Evolutionary conservation across 2,888 invertebrate species (phyloP).

Genomic region (Petrophora chlorosata): DNA sequence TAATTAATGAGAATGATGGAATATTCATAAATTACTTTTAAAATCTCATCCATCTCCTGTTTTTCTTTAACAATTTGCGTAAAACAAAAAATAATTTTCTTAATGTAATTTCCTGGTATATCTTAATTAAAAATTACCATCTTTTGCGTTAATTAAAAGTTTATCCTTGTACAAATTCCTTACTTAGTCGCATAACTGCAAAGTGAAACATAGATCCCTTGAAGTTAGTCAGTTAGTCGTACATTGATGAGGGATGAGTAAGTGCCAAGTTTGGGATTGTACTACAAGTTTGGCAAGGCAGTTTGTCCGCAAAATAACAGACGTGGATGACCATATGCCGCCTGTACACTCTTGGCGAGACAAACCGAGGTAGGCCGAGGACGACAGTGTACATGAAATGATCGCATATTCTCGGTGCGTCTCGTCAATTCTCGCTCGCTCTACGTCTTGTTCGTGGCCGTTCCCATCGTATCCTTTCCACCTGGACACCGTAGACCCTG

Average conservation of each 20-base stretch:
- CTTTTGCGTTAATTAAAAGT: constrained; percentile 15
- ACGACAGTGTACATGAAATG: too few species aligned
- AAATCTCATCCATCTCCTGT: constrained; percentile 5
- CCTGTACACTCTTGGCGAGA: too few species aligned
- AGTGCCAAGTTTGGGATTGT: constrained; percentile 16
- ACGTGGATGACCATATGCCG: too few species aligned
- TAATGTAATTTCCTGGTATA: constrained; percentile 15
- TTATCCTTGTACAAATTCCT: constrained; percentile 10
- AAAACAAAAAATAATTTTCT: constrained; percentile 10
- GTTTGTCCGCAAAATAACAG: background rate
- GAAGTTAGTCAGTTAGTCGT: constrained; percentile 10
- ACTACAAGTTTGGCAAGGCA: background rate
- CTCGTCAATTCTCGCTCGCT: too few species aligned
- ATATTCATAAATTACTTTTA: too few species aligned
- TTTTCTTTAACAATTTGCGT: background rate
- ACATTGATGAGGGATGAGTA: background rate
- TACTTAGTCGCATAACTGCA: background rate
- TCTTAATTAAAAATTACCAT: constrained; percentile 18
- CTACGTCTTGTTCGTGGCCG: too few species aligned
- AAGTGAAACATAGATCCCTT: constrained; percentile 18
- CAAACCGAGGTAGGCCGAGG: too few species aligned
- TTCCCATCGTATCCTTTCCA: too few species aligned
- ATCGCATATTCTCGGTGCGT: too few species aligned
- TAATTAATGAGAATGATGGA: too few species aligned
- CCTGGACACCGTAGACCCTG: too few species aligned